Conservation (phyloP, 2,113 vertebrate genomes). For the Alces alces region DNA sequence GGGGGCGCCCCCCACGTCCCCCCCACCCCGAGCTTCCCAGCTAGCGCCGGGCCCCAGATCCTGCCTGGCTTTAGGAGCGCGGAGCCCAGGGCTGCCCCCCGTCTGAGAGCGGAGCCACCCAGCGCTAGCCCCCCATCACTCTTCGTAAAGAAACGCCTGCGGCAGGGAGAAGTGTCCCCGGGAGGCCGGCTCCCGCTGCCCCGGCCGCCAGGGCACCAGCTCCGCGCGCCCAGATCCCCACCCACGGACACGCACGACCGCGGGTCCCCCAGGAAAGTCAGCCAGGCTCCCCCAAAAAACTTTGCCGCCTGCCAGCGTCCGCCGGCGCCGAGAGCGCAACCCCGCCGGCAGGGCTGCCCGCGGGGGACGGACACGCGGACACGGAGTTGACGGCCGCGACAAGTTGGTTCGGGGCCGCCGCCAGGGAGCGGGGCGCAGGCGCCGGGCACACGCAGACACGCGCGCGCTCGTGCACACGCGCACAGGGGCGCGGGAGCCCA, state of each 20-base stretch:
- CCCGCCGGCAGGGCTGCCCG: neutral
- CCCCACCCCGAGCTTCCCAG: neutral
- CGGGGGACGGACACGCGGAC: neutral
- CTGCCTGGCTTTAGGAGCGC: slow-evolving; percentile 9
- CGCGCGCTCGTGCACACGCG: neutral
- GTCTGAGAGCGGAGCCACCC: neutral
- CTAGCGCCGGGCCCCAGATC: neutral
- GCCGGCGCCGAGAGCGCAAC: neutral
- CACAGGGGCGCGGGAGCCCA: neutral
- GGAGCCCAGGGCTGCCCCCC: slow-evolving; percentile 34
- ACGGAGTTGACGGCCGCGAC: slow-evolving; percentile 15
- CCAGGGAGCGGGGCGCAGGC: neutral
- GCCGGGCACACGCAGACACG: neutral
- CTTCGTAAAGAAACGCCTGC: slow-evolving; percentile 55
- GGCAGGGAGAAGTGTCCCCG: slow-evolving; percentile 20
- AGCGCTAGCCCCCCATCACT: slow-evolving; percentile 23
- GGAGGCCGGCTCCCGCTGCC: slow-evolving; percentile 27
- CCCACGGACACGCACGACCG: neutral
- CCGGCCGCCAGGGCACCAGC: slow-evolving; percentile 29
- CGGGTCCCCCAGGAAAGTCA: slow-evolving; percentile 63
- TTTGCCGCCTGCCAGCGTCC: slow-evolving; percentile 60
- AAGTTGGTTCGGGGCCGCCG: slow-evolving; percentile 36
- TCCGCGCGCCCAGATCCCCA: neutral
- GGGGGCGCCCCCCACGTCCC: slow-evolving; percentile 35
- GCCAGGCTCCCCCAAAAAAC: slow-evolving; percentile 76